Conservation (phyloP, 2,888 invertebrate species). For the Spisula subtruncata region DNA sequence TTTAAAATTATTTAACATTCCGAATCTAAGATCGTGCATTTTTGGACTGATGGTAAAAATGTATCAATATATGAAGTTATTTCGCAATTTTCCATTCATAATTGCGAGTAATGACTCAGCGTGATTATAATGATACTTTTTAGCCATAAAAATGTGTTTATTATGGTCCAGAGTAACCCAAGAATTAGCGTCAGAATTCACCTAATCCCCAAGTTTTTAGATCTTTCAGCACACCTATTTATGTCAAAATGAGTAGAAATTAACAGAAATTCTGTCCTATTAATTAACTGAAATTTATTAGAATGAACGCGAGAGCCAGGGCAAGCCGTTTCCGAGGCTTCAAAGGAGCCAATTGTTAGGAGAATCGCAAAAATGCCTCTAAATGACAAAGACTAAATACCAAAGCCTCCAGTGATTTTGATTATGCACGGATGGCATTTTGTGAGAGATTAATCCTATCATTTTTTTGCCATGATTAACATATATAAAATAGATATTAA, state of each 20-base stretch:
- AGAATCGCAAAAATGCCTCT: slow-evolving; percentile 49
- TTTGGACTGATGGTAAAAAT: slow-evolving; percentile 16
- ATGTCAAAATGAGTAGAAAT: slow-evolving; percentile 28
- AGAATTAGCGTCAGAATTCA: slow-evolving; percentile 19
- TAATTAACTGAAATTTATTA: slow-evolving; percentile 47
- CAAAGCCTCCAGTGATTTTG: slow-evolving; percentile 55
- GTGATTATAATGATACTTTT: neutral
- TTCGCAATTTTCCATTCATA: slow-evolving; percentile 26
- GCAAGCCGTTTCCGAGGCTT: slow-evolving; percentile 27
- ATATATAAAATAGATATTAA: slow-evolving; percentile 56
- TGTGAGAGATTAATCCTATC: slow-evolving; percentile 58
- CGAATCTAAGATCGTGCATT: neutral
- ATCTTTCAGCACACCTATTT: slow-evolving; percentile 36
- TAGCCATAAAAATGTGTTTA: slow-evolving; percentile 20
- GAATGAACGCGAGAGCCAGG: slow-evolving; percentile 28
- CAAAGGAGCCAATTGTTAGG: slow-evolving; percentile 15
- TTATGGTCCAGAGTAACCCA: slow-evolving; percentile 1
- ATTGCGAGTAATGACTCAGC: neutral
- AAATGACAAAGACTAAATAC: slow-evolving; percentile 66
- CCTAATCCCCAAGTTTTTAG: neutral
- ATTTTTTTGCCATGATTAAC: slow-evolving; percentile 51
- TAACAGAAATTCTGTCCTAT: slow-evolving; percentile 47
- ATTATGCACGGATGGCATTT: slow-evolving; percentile 68
- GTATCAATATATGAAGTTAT: slow-evolving; percentile 21
- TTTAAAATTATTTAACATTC: slow-evolving; percentile 12